Evolutionary conservation across 2,888 invertebrate species (phyloP).

Genomic region (Drosophila mettleri): DNA sequence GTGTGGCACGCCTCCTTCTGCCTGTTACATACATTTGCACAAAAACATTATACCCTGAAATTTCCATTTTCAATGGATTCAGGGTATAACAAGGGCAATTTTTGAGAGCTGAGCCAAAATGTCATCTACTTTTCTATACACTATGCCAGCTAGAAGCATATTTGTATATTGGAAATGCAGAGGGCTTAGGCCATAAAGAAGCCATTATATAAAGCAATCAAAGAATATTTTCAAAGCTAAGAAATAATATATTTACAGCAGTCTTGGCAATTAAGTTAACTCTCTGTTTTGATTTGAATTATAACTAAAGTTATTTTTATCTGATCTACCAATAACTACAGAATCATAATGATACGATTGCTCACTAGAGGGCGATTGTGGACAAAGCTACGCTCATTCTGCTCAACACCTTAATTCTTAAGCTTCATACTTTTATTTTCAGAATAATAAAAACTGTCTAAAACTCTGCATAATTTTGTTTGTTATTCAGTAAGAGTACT

Average conservation of each 20-base stretch:
- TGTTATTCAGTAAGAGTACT: neutral
- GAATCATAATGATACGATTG: no score
- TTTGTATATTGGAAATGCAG: neutral
- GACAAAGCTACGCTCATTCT: fast-evolving
- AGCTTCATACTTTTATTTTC: neutral
- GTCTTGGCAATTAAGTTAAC: no score
- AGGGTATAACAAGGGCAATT: slow-evolving; percentile 63
- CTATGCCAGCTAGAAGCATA: neutral
- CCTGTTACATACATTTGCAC: no score
- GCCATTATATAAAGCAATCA: neutral
- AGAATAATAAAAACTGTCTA: neutral
- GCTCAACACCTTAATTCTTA: neutral
- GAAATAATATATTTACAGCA: neutral
- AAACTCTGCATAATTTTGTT: neutral
- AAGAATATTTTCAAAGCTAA: neutral
- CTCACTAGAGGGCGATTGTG: no score
- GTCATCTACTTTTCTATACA: slow-evolving; percentile 22
- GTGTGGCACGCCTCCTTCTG: no score
- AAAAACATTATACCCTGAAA: no score
- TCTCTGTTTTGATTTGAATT: no score
- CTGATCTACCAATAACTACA: no score
- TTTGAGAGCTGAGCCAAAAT: slow-evolving; percentile 41
- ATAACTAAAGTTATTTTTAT: no score
- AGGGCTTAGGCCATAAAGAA: no score
- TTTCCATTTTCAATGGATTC: no score